These are phyloP conservation scores for Sphyrna mokarran DNA, from an alignment of 2,113 vertebrate species.

Conservation along the genomic window DNA sequence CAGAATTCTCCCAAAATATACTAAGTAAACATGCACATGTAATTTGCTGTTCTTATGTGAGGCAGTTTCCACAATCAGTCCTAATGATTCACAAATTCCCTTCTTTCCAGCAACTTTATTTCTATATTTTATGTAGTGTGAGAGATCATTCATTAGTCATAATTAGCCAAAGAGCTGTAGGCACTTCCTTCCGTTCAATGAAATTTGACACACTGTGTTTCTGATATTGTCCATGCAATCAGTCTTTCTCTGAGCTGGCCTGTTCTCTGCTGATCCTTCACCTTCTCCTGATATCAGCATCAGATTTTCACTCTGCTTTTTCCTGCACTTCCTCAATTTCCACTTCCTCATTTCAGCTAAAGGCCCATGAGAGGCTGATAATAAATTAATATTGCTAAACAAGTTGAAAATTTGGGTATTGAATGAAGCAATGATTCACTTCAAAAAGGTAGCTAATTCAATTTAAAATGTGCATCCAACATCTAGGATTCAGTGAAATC, in stretches of 20 bases:
- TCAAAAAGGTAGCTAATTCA: background rate
- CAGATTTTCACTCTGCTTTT: no score
- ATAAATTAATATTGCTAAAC: no score
- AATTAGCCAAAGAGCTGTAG: no score
- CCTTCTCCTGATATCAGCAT: no score
- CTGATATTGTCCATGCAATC: no score
- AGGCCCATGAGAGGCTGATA: no score
- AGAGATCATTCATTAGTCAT: background rate
- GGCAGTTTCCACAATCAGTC: background rate
- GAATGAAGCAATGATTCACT: background rate
- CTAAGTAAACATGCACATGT: background rate
- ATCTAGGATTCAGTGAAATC: background rate
- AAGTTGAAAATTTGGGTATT: background rate
- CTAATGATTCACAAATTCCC: background rate
- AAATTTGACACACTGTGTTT: no score
- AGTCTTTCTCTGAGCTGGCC: no score
- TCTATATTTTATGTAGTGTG: background rate
- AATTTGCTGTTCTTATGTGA: background rate
- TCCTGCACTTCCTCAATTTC: no score
- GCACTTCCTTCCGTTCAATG: no score
- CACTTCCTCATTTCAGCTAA: no score
- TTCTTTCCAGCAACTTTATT: background rate
- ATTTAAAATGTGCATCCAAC: background rate
- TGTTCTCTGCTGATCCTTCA: no score
- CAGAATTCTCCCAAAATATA: background rate